A percentile compares a stretch with the other conserved stretches of the same genome.
These are phyloP conservation scores for Cephus nigrinus DNA, from an alignment of 2,888 invertebrate genomes.

Conservation along the genomic window DNA sequence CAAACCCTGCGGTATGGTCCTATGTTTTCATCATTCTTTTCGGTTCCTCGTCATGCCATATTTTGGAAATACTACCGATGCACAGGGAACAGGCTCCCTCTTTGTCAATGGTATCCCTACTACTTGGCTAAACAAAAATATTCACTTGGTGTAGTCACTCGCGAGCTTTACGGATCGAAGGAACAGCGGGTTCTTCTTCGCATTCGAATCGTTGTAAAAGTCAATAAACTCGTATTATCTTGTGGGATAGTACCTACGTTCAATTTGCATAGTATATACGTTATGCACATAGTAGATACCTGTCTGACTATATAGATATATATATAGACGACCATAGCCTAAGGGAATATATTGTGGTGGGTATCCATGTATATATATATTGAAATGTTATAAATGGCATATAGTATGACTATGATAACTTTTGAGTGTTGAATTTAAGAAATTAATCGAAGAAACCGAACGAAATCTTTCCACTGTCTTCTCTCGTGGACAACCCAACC, in stretches of 20 bases:
- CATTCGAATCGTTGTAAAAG: neutral
- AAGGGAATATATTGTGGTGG: neutral
- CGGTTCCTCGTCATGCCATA: neutral
- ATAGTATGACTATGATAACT: neutral
- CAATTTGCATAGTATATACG: neutral
- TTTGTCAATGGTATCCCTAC: neutral
- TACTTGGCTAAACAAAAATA: neutral
- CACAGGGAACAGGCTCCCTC: neutral
- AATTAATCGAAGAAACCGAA: neutral
- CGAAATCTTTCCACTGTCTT: neutral
- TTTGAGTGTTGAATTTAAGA: neutral
- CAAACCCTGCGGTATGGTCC: neutral
- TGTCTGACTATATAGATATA: neutral
- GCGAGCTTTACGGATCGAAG: neutral
- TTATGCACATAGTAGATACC: neutral
- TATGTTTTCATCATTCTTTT: conserved; percentile 34
- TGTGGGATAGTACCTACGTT: neutral
- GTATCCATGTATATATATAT: too few relatives aligned
- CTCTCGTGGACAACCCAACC: neutral
- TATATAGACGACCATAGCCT: neutral
- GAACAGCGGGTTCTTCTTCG: neutral
- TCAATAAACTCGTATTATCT: neutral
- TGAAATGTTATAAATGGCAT: neutral
- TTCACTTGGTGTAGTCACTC: neutral
- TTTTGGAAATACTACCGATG: neutral